Evolutionary conservation across 2,797 vertebrate species (phyloP).

Genomic region (Alosa sapidissima): DNA sequence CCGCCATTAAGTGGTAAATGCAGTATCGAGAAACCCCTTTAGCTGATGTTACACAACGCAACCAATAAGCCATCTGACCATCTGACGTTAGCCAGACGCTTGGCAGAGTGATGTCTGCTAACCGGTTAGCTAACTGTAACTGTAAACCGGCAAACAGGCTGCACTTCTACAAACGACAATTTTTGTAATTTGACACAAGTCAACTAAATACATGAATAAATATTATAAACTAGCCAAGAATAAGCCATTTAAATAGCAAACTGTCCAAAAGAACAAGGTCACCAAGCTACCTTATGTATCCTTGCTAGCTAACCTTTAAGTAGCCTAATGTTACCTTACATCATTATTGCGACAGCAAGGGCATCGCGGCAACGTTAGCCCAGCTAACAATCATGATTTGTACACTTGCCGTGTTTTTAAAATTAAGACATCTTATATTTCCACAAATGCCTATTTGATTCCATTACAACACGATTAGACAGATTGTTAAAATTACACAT

Average conservation of each 20-base stretch:
- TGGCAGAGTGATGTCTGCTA: background rate
- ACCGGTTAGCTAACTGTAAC: background rate
- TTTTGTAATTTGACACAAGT: background rate
- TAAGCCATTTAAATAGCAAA: background rate
- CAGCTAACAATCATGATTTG: background rate
- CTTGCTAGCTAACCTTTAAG: background rate
- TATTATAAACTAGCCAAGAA: background rate
- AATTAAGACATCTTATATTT: background rate
- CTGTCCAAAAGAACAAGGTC: slow-evolving; percentile 43
- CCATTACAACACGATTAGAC: too few relatives aligned
- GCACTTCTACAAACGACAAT: background rate
- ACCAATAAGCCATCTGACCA: background rate
- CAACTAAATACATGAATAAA: background rate
- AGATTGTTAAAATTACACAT: background rate
- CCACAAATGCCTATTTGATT: background rate
- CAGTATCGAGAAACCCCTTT: background rate
- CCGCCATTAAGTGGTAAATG: background rate
- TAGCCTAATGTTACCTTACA: slow-evolving; percentile 15
- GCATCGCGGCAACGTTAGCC: background rate
- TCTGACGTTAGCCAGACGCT: background rate
- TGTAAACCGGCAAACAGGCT: background rate
- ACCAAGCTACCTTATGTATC: background rate
- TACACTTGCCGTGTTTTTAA: background rate
- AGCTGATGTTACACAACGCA: background rate
- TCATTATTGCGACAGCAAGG: slow-evolving; percentile 34